phyloP scores from a whole-genome alignment of 2,113 vertebrate species.

The Galeopterus variegatus region DNA sequence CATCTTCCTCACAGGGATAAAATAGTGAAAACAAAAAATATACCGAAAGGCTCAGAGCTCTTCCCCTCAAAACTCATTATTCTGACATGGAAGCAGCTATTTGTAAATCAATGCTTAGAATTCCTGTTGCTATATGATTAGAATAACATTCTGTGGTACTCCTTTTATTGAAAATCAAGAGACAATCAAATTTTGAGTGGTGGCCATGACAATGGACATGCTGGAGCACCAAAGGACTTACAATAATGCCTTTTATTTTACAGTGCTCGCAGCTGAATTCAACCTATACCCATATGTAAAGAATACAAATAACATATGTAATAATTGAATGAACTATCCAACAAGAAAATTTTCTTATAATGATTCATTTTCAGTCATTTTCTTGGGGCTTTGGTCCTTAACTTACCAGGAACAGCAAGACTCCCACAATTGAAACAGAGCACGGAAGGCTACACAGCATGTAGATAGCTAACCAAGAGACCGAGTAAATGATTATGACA shows the following conservation, averaged over 20 bases:
- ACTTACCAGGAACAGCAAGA: background rate
- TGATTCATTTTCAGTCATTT: slow-evolving; percentile 31
- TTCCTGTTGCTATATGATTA: slow-evolving; percentile 12
- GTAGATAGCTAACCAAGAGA: background rate
- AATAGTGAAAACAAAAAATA: slow-evolving; percentile 49
- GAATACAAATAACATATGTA: slow-evolving; percentile 23
- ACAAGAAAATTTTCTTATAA: background rate
- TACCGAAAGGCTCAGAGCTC: background rate
- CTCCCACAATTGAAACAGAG: background rate
- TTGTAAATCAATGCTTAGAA: slow-evolving; percentile 50
- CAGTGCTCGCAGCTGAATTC: background rate
- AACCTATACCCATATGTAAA: background rate
- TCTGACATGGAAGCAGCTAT: slow-evolving; percentile 39
- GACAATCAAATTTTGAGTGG: slow-evolving; percentile 41
- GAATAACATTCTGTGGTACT: background rate
- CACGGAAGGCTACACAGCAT: background rate
- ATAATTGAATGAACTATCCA: background rate
- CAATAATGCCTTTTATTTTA: background rate
- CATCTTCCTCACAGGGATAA: background rate
- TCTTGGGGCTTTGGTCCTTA: background rate
- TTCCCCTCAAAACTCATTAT: slow-evolving; percentile 44
- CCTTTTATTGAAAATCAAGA: slow-evolving; percentile 54
- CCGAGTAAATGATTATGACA: background rate
- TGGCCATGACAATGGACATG: slow-evolving; percentile 21
- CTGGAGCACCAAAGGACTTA: background rate